Evolutionary conservation across 2,888 invertebrate genomes (phyloP), one percentile per base, ranked within the genome.

Genomic region (Morpho deidamia): DNA sequence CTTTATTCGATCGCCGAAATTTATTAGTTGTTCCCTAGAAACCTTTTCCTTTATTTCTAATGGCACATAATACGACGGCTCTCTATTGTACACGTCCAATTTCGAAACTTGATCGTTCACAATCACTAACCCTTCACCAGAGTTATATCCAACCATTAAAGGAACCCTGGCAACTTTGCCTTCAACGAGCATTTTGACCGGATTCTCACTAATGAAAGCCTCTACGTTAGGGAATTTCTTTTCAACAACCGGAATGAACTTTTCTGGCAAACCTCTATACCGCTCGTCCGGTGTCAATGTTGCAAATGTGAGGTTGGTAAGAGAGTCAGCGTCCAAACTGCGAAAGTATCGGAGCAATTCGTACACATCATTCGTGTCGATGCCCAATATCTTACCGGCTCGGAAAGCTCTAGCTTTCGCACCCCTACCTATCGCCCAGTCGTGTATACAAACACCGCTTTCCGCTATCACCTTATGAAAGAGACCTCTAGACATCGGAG

Each of bases 391-490:
- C 59, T 76, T 77, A 1, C 71, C 81, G 0, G 69, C 61, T 60
- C 76, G 71, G 44, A 78, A 76, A 1, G 82, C 82, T 61, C 81
- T 64, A 8, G 69, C 75, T 47, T 61, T 69, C 0, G 70, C 64
- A 10, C 66, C 62, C 42, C 63, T 66, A 0, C 66, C 74, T 7
- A 64, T 58, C 1, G 76, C 63, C 77, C 82, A 83, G 51, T 81
- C 77, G 14, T 68, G 65, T n/a, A 78, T 61, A 42, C 73, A 72
- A 0, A 75, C 70, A 0, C 85, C 87, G 60, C 86, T 86, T 64
- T 86, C 81, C 8, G 73, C 71, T 58, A 87, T 85, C 0, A 75
- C 83, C 66, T 75, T 77, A 53, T 83, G 72, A 50, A 87, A 87
- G 14, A 88, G 61, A 8, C 81, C 83, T 65, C 66, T 63, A 0